A percentile compares a stretch with the other conserved stretches of the same genome.
Conservation (phyloP, 2,113 vertebrate species). For the Hiodon alosoides region DNA sequence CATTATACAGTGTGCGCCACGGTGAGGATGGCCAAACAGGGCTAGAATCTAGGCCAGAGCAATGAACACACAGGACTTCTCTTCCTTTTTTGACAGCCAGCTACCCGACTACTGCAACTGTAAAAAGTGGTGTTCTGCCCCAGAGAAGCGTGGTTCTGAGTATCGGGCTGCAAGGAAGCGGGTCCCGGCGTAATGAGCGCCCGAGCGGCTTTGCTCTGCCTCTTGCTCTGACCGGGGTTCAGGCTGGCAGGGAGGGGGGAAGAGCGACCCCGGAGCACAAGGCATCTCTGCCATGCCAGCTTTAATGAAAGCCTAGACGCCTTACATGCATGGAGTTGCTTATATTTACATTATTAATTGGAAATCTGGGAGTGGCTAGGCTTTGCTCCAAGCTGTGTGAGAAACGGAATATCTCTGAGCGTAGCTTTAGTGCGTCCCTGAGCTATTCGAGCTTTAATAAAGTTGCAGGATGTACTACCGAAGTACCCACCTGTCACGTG, state of each 20-base stretch:
- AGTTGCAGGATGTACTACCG: background rate
- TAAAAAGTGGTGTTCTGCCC: conserved; percentile 10
- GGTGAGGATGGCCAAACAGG: background rate
- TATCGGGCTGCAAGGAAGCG: no score
- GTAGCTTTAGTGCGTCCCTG: background rate
- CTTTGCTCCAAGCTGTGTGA: background rate
- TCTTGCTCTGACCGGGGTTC: background rate
- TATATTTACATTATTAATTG: no score
- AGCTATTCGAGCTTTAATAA: background rate
- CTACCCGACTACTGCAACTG: conserved; percentile 22
- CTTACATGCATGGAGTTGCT: background rate
- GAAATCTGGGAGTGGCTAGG: background rate
- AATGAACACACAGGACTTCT: background rate
- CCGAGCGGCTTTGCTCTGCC: background rate
- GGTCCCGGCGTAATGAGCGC: background rate
- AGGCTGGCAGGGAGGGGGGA: background rate
- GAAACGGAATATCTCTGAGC: background rate
- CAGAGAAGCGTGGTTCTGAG: background rate
- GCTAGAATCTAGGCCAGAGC: background rate
- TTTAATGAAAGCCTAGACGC: background rate
- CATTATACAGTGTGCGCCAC: background rate
- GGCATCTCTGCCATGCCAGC: background rate
- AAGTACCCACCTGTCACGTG: no score
- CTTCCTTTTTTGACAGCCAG: background rate
- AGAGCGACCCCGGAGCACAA: background rate